Percentiles rank a stretch among this genome's conserved stretches.
Conservation (phyloP, 2,888 invertebrate species). For the Apoderus coryli region DNA sequence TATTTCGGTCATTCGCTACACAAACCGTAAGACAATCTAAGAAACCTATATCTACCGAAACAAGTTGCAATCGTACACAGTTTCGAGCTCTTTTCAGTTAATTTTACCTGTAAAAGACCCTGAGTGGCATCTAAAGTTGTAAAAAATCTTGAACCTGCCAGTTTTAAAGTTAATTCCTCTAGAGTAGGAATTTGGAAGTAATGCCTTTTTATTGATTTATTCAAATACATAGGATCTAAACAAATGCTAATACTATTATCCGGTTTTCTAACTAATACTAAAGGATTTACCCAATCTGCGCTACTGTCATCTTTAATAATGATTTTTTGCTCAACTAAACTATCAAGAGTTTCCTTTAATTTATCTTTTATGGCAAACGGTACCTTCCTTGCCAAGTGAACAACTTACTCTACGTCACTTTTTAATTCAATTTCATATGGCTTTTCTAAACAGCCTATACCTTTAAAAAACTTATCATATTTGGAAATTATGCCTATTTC, state of each 20-base stretch:
- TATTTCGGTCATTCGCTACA: too few relatives aligned
- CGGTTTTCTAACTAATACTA: conserved; percentile 17
- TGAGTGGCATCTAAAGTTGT: conserved; percentile 11
- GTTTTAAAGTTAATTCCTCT: conserved; percentile 13
- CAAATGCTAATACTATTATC: conserved; percentile 16
- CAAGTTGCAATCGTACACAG: conserved; percentile 6
- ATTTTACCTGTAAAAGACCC: conserved; percentile 11
- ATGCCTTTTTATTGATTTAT: conserved; percentile 12
- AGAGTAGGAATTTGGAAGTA: conserved; percentile 12
- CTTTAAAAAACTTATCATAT: conserved; percentile 16
- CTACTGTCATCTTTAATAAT: conserved; percentile 8
- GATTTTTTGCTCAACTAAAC: conserved; percentile 15
- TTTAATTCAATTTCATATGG: conserved; percentile 13
- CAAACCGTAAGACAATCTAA: conserved; percentile 7
- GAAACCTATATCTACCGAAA: conserved; percentile 3
- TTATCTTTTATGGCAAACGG: conserved; percentile 14
- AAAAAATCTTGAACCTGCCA: too few relatives aligned
- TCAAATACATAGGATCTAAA: conserved; percentile 16
- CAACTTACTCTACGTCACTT: conserved; percentile 9
- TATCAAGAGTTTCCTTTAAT: conserved; percentile 13
- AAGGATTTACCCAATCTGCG: conserved; percentile 18
- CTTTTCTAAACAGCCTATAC: conserved; percentile 15
- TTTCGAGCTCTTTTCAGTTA: conserved; percentile 12
- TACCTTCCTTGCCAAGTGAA: conserved; percentile 15
- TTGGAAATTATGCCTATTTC: too few relatives aligned